phyloP scores from a whole-genome alignment of 2,888 invertebrate genomes.

The Agelastica alni region DNA sequence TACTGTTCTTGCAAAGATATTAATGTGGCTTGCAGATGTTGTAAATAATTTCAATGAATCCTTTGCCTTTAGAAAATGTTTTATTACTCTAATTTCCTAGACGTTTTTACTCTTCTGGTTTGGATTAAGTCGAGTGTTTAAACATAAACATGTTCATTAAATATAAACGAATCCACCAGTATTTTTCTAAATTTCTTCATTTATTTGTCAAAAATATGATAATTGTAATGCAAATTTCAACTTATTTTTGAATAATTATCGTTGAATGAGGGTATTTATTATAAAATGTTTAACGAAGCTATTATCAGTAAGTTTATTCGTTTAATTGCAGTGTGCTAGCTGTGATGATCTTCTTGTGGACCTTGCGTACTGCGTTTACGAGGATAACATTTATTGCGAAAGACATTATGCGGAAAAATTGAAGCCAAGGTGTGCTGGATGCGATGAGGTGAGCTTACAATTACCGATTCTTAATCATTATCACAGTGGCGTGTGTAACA shows the following conservation, averaged over 20 bases:
- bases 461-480: neutral
- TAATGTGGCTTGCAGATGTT: too few relatives aligned
- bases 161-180: too few relatives aligned
- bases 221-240: too few relatives aligned
- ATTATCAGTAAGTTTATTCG: neutral
- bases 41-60: too few relatives aligned
- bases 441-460: conserved; percentile 88
- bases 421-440: conserved; percentile 93
- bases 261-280: neutral
- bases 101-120: too few relatives aligned
- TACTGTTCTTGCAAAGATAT: too few relatives aligned
- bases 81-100: too few relatives aligned
- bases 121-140: too few relatives aligned
- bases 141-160: too few relatives aligned
- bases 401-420: conserved; percentile 95
- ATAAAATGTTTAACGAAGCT: too few relatives aligned
- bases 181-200: neutral
- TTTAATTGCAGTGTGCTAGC: conserved; percentile 66
- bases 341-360: conserved; percentile 95
- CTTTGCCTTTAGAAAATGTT: too few relatives aligned
- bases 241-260: conserved; percentile 1
- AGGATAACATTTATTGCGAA: conserved; percentile 87
- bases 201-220: too few relatives aligned
- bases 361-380: conserved; percentile 92
- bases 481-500: neutral